Evolutionary conservation across 2,797 vertebrate genomes (phyloP).

Genomic region (Leuciscus waleckii): DNA sequence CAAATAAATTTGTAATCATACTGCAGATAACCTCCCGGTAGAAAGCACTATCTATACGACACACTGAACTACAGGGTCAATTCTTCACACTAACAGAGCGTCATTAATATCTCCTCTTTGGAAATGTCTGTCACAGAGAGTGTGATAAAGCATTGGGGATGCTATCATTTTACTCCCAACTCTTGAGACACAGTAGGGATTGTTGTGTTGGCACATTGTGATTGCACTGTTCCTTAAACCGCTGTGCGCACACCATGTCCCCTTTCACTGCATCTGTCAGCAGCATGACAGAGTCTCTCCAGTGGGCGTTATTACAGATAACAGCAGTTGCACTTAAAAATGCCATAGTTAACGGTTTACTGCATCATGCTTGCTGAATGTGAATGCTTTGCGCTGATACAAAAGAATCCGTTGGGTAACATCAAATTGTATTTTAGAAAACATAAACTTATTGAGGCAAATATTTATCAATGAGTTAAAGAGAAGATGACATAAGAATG

Average conservation of each 20-base stretch:
- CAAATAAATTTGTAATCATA: slow-evolving; percentile 5
- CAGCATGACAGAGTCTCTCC: slow-evolving; percentile 35
- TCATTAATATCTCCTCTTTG: slow-evolving; percentile 34
- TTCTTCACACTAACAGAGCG: slow-evolving; percentile 18
- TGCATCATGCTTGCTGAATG: slow-evolving; percentile 10
- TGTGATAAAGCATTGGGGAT: slow-evolving; percentile 22
- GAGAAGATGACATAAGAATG: too few relatives aligned
- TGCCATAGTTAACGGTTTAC: slow-evolving; percentile 36
- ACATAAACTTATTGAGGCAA: background rate
- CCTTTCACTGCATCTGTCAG: slow-evolving; percentile 37
- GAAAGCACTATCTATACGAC: background rate
- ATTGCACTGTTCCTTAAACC: slow-evolving; percentile 48
- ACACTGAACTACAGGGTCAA: slow-evolving; percentile 13
- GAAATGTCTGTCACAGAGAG: slow-evolving; percentile 14
- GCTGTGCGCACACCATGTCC: slow-evolving; percentile 26
- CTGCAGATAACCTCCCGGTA: slow-evolving; percentile 19
- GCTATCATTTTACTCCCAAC: slow-evolving; percentile 48
- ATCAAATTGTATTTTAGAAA: slow-evolving; percentile 25
- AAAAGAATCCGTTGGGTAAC: background rate
- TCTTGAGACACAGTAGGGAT: slow-evolving; percentile 38
- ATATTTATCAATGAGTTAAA: background rate
- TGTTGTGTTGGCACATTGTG: slow-evolving; percentile 42
- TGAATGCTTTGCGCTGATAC: background rate
- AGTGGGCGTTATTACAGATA: slow-evolving; percentile 57
- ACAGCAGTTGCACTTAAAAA: slow-evolving; percentile 28